Base-by-base conservation (phyloP, 30 jellyfish, hydroid and myxozoan genomes). In the Hydractinia echinata region DNA sequence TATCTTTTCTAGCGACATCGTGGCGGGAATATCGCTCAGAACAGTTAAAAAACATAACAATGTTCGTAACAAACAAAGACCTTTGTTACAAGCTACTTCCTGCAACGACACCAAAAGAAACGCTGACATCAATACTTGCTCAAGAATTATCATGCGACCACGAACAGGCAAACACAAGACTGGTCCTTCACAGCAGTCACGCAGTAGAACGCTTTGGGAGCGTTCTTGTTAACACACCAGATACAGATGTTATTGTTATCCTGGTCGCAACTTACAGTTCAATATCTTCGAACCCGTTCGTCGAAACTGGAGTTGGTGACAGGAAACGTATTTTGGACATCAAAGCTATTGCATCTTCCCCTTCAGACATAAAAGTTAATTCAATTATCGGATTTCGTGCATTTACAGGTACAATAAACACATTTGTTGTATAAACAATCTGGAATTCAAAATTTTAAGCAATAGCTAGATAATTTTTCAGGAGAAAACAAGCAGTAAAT, bases 21-120 rank as follows among this genome's bases (percentile, higher is more conserved):
- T 81, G 88, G 88, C 14, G 79, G 15, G 73, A 77, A 67, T 58
- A 54, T 81, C 61, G 77, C 5, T 58, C 69, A 16, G 69, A 58
- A 13, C 18, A 64, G 74, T 64, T 64, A 13, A 64, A 13, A 64
- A 64, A 13, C 18, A 13, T 6, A 13, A 64, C 18, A 13, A 64
- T 64, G 8, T 64, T n/a, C 2, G 74, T 64, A 13, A 64, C 74
- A 64, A 64, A 64, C 74, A 64, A 7, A 64, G 9, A 7, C 39
- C 18, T 64, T 64, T 64, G 74, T 64, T 64, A 64, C 74, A 64
- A 64, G 74, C 74, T 64, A 13, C 39, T 51, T 6, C 18, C 74
- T 64, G 9, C 9, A 64, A 6, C 74, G 18, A n/a, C 74, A 13
- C 16, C 74, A 13, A 64, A 64, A 64, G 74, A 1, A 1, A 64